Percentiles rank a stretch among this genome's conserved stretches.
phyloP scores from a whole-genome alignment of 1,140 invertebrate species.

The Potamilus streckersoni region DNA sequence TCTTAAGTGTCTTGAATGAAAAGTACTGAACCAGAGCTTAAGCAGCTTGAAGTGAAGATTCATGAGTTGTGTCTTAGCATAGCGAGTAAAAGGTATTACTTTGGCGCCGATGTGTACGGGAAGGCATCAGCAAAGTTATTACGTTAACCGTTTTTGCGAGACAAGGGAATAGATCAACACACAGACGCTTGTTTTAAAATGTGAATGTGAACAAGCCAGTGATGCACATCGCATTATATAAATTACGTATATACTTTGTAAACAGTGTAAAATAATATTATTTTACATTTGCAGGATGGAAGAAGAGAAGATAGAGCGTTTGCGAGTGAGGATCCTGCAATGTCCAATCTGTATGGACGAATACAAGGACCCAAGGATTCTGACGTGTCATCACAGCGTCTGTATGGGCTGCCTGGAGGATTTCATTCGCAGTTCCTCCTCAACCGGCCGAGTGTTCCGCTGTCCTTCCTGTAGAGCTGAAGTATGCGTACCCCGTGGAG shows the following conservation, averaged over 20 bases:
- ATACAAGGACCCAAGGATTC: constrained; percentile 56
- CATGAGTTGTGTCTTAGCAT: no score
- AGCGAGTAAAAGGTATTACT: no score
- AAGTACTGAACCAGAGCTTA: no score
- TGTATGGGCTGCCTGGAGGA: constrained; percentile 56
- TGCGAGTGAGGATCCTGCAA: constrained; percentile 53
- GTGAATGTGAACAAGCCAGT: no score
- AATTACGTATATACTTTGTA: neutral
- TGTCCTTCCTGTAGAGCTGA: constrained; percentile 58
- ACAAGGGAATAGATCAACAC: no score
- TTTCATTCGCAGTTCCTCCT: constrained; percentile 45
- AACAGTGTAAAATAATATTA: neutral
- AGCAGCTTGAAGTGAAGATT: no score
- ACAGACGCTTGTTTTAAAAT: no score
- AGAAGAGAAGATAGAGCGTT: constrained; percentile 52
- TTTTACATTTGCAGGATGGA: constrained; percentile 35
- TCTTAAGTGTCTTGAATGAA: no score
- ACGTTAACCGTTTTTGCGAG: no score
- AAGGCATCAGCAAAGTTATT: no score
- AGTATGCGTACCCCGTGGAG: constrained; percentile 54
- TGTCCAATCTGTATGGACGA: constrained; percentile 63
- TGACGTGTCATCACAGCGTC: constrained; percentile 59
- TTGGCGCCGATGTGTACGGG: no score
- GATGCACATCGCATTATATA: neutral
- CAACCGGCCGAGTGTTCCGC: constrained; percentile 51